phyloP scores from a whole-genome alignment of 2,113 vertebrate genomes.

The Gasterosteus aculeatus region DNA sequence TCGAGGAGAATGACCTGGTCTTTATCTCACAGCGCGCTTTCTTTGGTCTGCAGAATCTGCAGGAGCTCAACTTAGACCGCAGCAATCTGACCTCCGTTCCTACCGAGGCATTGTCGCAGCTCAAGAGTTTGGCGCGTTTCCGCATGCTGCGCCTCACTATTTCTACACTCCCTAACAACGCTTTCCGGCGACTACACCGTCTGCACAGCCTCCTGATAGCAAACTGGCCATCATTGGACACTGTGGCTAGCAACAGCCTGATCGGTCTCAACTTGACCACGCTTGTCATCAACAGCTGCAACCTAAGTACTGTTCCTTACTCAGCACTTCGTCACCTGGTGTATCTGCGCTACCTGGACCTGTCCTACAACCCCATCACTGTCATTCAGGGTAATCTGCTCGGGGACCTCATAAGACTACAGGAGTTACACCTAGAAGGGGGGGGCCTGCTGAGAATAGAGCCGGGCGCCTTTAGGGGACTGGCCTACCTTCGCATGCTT shows the following conservation, averaged over 20 bases:
- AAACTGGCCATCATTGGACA: slow-evolving; percentile 84
- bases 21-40: slow-evolving; percentile 89
- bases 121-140: slow-evolving; percentile 80
- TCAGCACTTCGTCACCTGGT: slow-evolving; percentile 83
- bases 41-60: slow-evolving; percentile 79
- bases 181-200: slow-evolving; percentile 80
- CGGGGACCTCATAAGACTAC: slow-evolving; percentile 82
- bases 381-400: slow-evolving; percentile 80
- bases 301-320: slow-evolving; percentile 85
- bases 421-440: slow-evolving; percentile 87
- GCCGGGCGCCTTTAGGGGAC: slow-evolving; percentile 84
- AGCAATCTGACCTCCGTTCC: slow-evolving; percentile 89
- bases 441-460: slow-evolving; percentile 84
- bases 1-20: slow-evolving; percentile 85
- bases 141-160: slow-evolving; percentile 83
- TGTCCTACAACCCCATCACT: slow-evolving; percentile 90
- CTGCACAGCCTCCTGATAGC: slow-evolving; percentile 83
- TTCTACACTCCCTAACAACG: slow-evolving; percentile 79
- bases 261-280: slow-evolving; percentile 86
- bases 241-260: slow-evolving; percentile 83
- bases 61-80: slow-evolving; percentile 84
- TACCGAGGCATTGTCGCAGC: slow-evolving; percentile 83
- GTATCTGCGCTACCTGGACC: slow-evolving; percentile 85
- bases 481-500: slow-evolving; percentile 84
- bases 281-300: slow-evolving; percentile 85